These are phyloP conservation scores for Aspidoscelis tigris DNA, from an alignment of 2,113 vertebrate species.

Conservation along the genomic window DNA sequence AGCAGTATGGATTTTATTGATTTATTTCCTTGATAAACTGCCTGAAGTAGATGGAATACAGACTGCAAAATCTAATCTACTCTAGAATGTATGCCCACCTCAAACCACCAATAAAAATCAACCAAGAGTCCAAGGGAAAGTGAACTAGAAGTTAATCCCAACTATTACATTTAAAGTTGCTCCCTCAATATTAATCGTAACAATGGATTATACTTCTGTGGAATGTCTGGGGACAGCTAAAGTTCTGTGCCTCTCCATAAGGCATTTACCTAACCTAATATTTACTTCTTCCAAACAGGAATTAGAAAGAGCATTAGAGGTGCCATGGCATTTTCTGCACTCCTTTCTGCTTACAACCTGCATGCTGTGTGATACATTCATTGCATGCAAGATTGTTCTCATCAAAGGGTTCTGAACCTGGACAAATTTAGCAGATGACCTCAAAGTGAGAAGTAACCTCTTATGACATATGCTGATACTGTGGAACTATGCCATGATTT, in stretches of 20 bases:
- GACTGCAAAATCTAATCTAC: conserved; percentile 2
- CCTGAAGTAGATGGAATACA: background rate
- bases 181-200: background rate
- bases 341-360: conserved; percentile 52
- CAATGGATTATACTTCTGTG: background rate
- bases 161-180: background rate
- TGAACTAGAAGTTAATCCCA: background rate
- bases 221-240: conserved; percentile 46
- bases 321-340: conserved; percentile 58
- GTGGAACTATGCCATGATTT: conserved; percentile 6
- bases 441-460: background rate
- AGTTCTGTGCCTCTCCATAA: conserved; percentile 40
- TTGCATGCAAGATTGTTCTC: conserved; percentile 7
- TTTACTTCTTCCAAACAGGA: conserved; percentile 35
- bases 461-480: background rate
- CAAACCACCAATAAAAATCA: background rate
- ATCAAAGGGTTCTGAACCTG: conserved; percentile 23
- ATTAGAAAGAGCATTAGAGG: conserved; percentile 54
- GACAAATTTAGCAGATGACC: conserved; percentile 13
- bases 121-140: background rate
- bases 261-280: conserved; percentile 53
- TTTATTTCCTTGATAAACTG: conserved; percentile 4
- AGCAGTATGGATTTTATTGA: background rate
- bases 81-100: background rate
- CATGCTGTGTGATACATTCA: background rate